Base-by-base conservation (phyloP, 1,140 invertebrate species). In the Archivesica marissinica region DNA sequence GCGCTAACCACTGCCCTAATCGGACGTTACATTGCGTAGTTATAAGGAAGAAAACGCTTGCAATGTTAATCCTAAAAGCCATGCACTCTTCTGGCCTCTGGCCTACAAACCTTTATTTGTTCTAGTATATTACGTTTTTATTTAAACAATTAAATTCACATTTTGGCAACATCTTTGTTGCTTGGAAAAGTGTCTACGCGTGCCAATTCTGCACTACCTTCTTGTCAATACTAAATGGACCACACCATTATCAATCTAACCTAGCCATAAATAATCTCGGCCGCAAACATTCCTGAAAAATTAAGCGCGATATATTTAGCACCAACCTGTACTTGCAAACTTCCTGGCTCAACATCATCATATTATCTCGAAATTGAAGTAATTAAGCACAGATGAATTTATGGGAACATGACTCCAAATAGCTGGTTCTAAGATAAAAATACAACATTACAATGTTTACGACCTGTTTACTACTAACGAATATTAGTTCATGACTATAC, bases 211-310 rank as follows among this genome's bases (percentile, higher is more conserved):
- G 2, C 54, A 59, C 17, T 23, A 3, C 23, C 33, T 28, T 28
- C n/a, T 59, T 59, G 54, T 59, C 54, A 59, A 28, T 28, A 20
- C 15, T 59, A 28, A 59, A 59, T 59, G n/a, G 54, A 59, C 54
- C 54, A n/a, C 54, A 59, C 33, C 54, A 3, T 23, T 20, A 59
- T 23, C 9, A 23, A 9, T 59, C 6, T 52, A n/a, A n/a, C 4
- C 50, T 20, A n/a, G 2, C 25, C 17, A 52, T 52, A 52, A n/a
- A n/a, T n/a, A n/a, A n/a, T n/a, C n/a, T n/a, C n/a, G n/a, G n/a
- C n/a, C n/a, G n/a, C n/a, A n/a, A 52, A 59, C 54, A 59, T 59
- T 59, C 54, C 54, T 6, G n/a, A 15, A 23, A n/a, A 28, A 59
- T 28, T 59, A 25, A 17, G 33, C 3, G 54, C 13, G 54, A 28